Percentiles rank a stretch among this genome's conserved stretches.
These are phyloP conservation scores for Campylomormyrus tamandua DNA, from an alignment of 2,113 vertebrate genomes.

Conservation along the genomic window DNA sequence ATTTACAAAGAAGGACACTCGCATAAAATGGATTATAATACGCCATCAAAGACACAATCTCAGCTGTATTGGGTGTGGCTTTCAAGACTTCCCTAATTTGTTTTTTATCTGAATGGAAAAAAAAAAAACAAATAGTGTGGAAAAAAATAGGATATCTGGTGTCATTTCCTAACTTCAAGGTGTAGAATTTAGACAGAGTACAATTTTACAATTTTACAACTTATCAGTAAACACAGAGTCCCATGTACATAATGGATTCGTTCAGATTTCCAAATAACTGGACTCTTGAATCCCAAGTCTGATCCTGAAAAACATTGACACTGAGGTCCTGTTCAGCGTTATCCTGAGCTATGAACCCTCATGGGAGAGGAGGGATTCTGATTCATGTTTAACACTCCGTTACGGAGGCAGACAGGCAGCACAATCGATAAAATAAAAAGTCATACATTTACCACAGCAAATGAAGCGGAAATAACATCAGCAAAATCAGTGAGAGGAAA, in stretches of 20 bases:
- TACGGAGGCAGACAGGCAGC: slow-evolving; percentile 40
- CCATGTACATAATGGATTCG: not conserved
- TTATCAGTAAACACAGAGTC: not conserved
- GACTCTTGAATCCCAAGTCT: not conserved
- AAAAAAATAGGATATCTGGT: not conserved
- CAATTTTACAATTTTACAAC: not conserved
- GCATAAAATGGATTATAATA: not conserved
- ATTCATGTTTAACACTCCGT: slow-evolving; percentile 19
- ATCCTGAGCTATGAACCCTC: not conserved
- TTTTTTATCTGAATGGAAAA: not conserved
- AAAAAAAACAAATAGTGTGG: not conserved
- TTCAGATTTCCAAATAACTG: not conserved
- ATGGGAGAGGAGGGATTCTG: slow-evolving; percentile 10
- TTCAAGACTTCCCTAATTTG: not conserved
- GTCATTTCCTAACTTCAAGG: not conserved
- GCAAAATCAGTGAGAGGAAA: slow-evolving; percentile 49
- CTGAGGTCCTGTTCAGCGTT: not conserved
- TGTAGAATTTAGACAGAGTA: not conserved
- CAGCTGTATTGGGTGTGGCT: not conserved
- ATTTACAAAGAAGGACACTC: slow-evolving; percentile 1
- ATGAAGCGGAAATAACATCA: slow-evolving; percentile 16
- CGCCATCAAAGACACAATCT: not conserved
- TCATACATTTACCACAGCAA: slow-evolving; percentile 25
- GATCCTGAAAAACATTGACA: not conserved
- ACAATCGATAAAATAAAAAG: not conserved